These are phyloP conservation scores for Leuciscus idus DNA, from an alignment of 2,113 vertebrate genomes.

Conservation along the genomic window DNA sequence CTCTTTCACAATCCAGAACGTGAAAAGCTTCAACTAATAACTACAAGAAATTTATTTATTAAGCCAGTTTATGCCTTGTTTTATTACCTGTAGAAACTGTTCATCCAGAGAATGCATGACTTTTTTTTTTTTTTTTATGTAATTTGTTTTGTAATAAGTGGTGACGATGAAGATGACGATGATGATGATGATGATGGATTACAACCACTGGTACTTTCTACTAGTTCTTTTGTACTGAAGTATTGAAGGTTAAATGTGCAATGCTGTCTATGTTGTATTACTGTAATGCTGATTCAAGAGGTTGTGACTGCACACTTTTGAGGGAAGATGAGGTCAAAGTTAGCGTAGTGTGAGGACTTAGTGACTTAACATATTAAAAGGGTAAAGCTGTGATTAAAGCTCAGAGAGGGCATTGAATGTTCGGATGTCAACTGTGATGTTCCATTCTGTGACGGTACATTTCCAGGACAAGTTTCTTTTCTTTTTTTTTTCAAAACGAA, in stretches of 20 bases:
- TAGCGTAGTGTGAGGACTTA: conserved; percentile 21
- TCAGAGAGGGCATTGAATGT: conserved; percentile 1
- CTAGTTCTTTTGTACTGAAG: conserved; percentile 85
- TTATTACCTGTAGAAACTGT: conserved; percentile 72
- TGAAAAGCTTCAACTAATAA: neutral
- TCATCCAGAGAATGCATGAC: conserved; percentile 67
- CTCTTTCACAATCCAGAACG: neutral
- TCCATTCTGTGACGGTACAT: conserved; percentile 48
- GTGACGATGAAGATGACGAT: neutral
- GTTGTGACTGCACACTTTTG: conserved; percentile 36
- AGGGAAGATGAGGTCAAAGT: conserved; percentile 40
- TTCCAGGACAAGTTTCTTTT: conserved; percentile 71
- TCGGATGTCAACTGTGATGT: conserved; percentile 11
- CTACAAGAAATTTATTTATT: conserved; percentile 78
- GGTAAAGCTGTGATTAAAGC: conserved; percentile 55
- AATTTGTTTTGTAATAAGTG: conserved; percentile 74
- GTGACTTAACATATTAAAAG: conserved; percentile 29
- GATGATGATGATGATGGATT: conserved; percentile 45
- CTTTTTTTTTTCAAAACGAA: conserved; percentile 80
- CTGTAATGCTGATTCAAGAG: conserved; percentile 73
- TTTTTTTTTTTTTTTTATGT: conserved; percentile 51
- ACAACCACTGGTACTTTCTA: conserved; percentile 85
- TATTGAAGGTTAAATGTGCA: conserved; percentile 75
- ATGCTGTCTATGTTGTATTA: conserved; percentile 70
- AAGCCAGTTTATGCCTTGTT: conserved; percentile 77